A percentile compares a stretch with the other conserved stretches of the same genome.
phyloP scores from a whole-genome alignment of 2,797 vertebrate species.

The Rousettus madagascariensis region DNA sequence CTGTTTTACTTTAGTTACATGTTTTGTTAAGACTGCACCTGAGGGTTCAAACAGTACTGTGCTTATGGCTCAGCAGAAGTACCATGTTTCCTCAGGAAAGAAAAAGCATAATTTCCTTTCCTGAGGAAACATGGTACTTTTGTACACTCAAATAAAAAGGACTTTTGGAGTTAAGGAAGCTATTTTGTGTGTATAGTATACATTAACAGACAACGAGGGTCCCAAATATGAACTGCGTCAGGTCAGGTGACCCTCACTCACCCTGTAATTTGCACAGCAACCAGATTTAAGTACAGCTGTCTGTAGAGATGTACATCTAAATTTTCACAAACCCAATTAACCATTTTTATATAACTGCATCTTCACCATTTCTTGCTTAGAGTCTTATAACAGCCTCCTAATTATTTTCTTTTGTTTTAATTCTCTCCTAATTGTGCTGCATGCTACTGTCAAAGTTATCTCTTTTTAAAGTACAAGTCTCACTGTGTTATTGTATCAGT shows the following conservation, averaged over 20 bases:
- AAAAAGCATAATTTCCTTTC: neutral
- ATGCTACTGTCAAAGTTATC: neutral
- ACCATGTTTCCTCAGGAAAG: too few relatives aligned
- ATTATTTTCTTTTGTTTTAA: neutral
- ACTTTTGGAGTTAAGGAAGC: neutral
- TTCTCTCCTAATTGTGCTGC: neutral
- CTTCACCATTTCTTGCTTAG: neutral
- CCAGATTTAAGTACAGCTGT: neutral
- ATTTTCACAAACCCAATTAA: neutral
- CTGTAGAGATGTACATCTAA: neutral
- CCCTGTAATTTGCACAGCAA: neutral
- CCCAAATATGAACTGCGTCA: neutral
- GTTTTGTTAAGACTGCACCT: neutral
- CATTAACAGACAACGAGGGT: neutral
- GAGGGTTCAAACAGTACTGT: neutral
- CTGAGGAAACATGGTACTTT: neutral
- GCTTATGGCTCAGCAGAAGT: neutral
- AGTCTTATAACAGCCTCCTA: neutral
- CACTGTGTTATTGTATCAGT: neutral
- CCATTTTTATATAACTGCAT: neutral
- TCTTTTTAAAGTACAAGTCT: neutral
- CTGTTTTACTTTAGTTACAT: neutral
- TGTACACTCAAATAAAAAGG: neutral
- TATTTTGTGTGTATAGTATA: neutral
- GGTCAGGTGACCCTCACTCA: neutral